These are phyloP conservation scores for Galerucella pusilla DNA, from an alignment of 2,888 invertebrate species.

Conservation along the genomic window DNA sequence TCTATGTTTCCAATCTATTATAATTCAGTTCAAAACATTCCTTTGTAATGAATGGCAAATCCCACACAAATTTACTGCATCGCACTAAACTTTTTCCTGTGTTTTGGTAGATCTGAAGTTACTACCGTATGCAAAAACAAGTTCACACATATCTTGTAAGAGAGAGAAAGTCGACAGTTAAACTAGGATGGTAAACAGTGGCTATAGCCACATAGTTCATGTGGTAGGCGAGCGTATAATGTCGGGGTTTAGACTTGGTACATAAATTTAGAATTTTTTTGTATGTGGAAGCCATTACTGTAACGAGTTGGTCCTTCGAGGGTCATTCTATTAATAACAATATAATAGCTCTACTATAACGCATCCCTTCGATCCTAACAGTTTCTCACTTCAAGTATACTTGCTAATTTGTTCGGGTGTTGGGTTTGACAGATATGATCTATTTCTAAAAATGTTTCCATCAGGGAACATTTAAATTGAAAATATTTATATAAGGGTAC, in stretches of 20 bases:
- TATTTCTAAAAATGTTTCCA: neutral
- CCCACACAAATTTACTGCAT: no score
- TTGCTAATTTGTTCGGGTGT: constrained; percentile 28
- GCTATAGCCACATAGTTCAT: constrained; percentile 34
- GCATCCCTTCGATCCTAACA: constrained; percentile 33
- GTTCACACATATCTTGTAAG: neutral
- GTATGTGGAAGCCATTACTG: constrained; percentile 53
- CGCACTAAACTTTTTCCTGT: no score
- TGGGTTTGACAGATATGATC: neutral
- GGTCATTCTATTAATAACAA: constrained; percentile 58
- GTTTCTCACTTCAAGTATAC: constrained; percentile 24
- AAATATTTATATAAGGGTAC: no score
- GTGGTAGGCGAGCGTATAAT: constrained; percentile 45
- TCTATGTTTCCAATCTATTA: no score
- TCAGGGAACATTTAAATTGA: neutral
- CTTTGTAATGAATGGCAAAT: no score
- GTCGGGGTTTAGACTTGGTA: constrained; percentile 49
- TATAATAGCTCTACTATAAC: constrained; percentile 45
- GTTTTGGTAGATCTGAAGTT: neutral
- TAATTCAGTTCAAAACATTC: no score
- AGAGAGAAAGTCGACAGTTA: constrained; percentile 15
- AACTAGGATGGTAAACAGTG: constrained; percentile 26
- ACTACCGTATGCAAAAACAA: neutral
- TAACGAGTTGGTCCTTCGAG: constrained; percentile 56
- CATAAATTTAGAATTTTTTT: constrained; percentile 54